Base-by-base conservation (phyloP, 2,797 vertebrate genomes). In the Morus bassanus region DNA sequence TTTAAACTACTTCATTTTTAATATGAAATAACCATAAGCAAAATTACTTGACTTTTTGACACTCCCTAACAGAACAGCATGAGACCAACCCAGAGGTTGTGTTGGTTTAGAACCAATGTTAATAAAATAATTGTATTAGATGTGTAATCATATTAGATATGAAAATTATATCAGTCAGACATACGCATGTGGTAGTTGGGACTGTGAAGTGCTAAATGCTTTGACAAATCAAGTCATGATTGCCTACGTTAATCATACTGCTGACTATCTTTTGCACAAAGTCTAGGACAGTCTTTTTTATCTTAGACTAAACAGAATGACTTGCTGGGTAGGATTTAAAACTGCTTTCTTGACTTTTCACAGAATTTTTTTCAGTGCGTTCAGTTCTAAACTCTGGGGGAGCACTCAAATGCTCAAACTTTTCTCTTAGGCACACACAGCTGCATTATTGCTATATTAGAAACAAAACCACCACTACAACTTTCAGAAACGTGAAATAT, bases 191-290 rank as follows among this genome's bases (percentile, higher is more conserved):
- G 11, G 60, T 18, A 76, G 84, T n/a, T 3, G 3, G 70, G 68
- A 88, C 56, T n/a, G 1, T 28, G 39, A 92, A 92, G 53, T 75
- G 75, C 75, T 94, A 92, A 96, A 89, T 17, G 57, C 27, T 91
- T 75, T 93, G 94, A 95, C 85, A 94, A 96, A 94, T 33, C 60
- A 80, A 94, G 91, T 39, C 81, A 48, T 24, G 87, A 95, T 91
- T 96, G 92, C 95, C 95, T 80, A 68, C 41, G 60, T 83, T 94
- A 91, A 95, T 93, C 81, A 94, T 56, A 76, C 75, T 60, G 85
- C 84, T 96, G 72, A 85, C 86, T 92, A 85, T 72, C 85, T 78
- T 85, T 31, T 51, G 72, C 72, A 88, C 85, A 89, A 93, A 89
- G 95, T 89, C 84, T 72, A 68, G 95, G 95, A 53, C 72, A 59